Percentiles rank a stretch among this genome's conserved stretches.
Evolutionary conservation across 2,888 invertebrate genomes (phyloP).

Genomic region (Saturnia japonica): DNA sequence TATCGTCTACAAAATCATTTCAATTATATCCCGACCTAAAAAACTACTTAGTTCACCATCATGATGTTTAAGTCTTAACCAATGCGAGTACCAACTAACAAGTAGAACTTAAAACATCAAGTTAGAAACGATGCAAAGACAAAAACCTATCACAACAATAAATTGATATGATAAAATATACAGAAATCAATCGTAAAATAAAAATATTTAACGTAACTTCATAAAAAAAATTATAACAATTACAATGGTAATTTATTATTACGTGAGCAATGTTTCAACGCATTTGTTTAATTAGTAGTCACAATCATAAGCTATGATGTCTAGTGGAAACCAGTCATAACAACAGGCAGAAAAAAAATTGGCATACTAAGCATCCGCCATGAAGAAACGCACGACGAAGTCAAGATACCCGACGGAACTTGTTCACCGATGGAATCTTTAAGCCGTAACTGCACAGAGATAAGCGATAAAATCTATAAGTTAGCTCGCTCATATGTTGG

Average conservation of each 20-base stretch:
- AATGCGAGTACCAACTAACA: too few species aligned
- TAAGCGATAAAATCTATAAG: not conserved
- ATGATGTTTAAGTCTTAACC: too few species aligned
- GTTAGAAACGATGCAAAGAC: not conserved
- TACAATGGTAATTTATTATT: conserved; percentile 10
- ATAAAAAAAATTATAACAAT: conserved; percentile 1
- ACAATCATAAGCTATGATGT: conserved; percentile 59
- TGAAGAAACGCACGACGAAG: conserved; percentile 69
- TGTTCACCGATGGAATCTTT: conserved; percentile 69
- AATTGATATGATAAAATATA: not conserved
- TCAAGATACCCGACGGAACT: conserved; percentile 73
- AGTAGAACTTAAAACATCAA: too few species aligned
- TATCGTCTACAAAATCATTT: too few species aligned
- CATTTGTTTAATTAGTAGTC: conserved; percentile 64
- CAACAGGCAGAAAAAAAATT: conserved; percentile 70
- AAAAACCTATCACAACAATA: not conserved
- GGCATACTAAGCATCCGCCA: conserved; percentile 62
- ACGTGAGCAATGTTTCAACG: conserved; percentile 48
- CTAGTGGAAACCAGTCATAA: conserved; percentile 66
- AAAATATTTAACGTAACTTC: not conserved
- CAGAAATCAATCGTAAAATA: not conserved
- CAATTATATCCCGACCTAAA: too few species aligned
- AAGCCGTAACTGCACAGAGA: conserved; percentile 32
- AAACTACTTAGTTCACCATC: too few species aligned
- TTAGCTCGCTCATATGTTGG: not conserved